These are phyloP conservation scores for Oreonectes daqikongensis DNA, from an alignment of 2,797 vertebrate genomes.

Conservation along the genomic window DNA sequence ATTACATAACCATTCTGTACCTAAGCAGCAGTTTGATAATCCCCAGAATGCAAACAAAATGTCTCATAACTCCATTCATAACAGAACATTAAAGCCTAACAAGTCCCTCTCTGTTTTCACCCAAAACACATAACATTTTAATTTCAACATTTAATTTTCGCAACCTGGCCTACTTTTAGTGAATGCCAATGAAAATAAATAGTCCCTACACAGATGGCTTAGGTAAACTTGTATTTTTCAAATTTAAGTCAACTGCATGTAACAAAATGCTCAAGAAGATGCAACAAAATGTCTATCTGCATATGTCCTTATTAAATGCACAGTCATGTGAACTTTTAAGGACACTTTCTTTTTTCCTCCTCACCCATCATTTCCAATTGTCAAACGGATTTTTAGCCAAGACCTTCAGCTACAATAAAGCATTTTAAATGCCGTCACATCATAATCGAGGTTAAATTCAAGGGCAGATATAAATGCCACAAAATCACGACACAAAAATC, in stretches of 20 bases:
- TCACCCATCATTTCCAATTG: slow-evolving; percentile 21
- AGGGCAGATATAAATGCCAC: background rate
- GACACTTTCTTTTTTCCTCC: slow-evolving; percentile 38
- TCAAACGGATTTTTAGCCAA: slow-evolving; percentile 29
- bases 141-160: background rate
- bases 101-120: too few relatives aligned
- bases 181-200: background rate
- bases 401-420: slow-evolving; percentile 22
- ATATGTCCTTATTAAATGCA: background rate
- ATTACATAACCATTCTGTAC: background rate
- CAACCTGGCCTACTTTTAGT: background rate
- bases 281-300: too few relatives aligned
- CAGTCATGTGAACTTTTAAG: slow-evolving; percentile 35
- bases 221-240: background rate
- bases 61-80: too few relatives aligned
- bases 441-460: slow-evolving; percentile 13
- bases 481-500: slow-evolving; percentile 4
- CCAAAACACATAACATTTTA: too few relatives aligned
- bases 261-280: background rate
- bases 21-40: background rate
- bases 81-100: too few relatives aligned
- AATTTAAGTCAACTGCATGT: background rate
- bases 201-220: background rate
- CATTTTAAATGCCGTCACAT: slow-evolving; percentile 23
- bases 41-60: too few relatives aligned